Conservation (phyloP, 2,797 vertebrate genomes). For the Myotis pilosus region DNA sequence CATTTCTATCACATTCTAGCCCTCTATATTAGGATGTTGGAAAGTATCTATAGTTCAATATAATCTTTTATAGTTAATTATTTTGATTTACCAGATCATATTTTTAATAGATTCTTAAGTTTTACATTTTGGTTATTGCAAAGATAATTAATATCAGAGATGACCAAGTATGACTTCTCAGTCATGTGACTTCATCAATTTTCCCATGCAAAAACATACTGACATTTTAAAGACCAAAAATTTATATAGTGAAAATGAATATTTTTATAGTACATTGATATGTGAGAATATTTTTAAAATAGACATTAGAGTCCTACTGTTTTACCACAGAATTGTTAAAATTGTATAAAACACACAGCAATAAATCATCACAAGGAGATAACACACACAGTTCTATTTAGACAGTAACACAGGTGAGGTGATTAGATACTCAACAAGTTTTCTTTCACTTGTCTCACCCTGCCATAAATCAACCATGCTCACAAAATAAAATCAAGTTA, state of each 20-base stretch:
- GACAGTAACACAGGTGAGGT: neutral
- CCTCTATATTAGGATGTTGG: neutral
- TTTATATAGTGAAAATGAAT: neutral
- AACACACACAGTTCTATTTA: neutral
- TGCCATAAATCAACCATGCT: constrained; percentile 17
- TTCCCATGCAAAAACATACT: neutral
- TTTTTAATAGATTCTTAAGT: neutral
- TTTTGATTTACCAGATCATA: neutral
- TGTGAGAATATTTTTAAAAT: neutral
- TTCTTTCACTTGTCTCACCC: neutral
- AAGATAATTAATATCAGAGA: neutral
- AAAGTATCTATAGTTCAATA: neutral
- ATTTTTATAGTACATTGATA: neutral
- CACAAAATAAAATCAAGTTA: constrained; percentile 5
- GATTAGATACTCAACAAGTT: neutral
- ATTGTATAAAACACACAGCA: neutral
- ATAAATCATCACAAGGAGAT: neutral
- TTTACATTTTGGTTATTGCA: neutral
- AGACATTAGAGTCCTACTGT: neutral
- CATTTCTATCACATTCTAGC: neutral
- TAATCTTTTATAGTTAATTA: neutral
- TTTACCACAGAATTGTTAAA: neutral
- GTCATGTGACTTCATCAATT: neutral
- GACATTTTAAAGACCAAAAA: neutral
- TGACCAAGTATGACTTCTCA: neutral